phyloP scores from a whole-genome alignment of 2,888 invertebrate genomes.

The Drosophila mulleri region DNA sequence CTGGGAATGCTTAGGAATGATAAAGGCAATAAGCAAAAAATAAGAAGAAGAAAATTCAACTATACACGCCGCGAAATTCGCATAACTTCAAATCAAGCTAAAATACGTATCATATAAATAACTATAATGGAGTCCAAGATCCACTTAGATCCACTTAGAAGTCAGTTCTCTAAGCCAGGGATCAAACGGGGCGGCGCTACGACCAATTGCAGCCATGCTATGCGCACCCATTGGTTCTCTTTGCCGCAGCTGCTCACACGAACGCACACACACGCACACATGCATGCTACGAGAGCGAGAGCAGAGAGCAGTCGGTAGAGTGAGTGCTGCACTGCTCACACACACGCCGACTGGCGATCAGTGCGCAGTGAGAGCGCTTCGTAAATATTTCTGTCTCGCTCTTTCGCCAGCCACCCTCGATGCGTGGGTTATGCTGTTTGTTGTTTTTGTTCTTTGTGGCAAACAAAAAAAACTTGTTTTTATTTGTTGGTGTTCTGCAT shows the following conservation, averaged over 20 bases:
- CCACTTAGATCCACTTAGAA: slow-evolving; percentile 51
- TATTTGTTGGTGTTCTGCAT: slow-evolving; percentile 51
- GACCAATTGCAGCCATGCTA: slow-evolving; percentile 78
- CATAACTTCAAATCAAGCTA: slow-evolving; percentile 75
- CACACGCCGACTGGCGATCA: slow-evolving; percentile 18
- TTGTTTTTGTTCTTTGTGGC: slow-evolving; percentile 48
- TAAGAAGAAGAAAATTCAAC: slow-evolving; percentile 5
- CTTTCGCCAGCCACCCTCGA: slow-evolving; percentile 51
- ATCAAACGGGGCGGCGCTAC: slow-evolving; percentile 65
- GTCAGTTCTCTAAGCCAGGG: slow-evolving; percentile 19
- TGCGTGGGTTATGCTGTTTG: slow-evolving; percentile 57
- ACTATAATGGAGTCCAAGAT: slow-evolving; percentile 52
- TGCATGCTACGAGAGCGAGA: background rate
- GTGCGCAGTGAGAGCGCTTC: slow-evolving; percentile 17
- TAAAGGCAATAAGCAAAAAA: slow-evolving; percentile 1
- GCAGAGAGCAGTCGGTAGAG: slow-evolving; percentile 3
- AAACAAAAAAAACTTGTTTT: slow-evolving; percentile 67
- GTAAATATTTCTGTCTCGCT: slow-evolving; percentile 43
- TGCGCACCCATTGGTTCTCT: slow-evolving; percentile 59
- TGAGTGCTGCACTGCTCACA: slow-evolving; percentile 40
- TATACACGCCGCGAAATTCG: slow-evolving; percentile 31
- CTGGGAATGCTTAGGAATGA: slow-evolving; percentile 34
- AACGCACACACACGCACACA: slow-evolving; percentile 16
- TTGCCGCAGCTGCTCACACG: slow-evolving; percentile 50
- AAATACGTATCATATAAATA: slow-evolving; percentile 59